A percentile compares a stretch with the other conserved stretches of the same genome.
phyloP scores from a whole-genome alignment of 2,888 invertebrate genomes.

The Cactoblastis cactorum region DNA sequence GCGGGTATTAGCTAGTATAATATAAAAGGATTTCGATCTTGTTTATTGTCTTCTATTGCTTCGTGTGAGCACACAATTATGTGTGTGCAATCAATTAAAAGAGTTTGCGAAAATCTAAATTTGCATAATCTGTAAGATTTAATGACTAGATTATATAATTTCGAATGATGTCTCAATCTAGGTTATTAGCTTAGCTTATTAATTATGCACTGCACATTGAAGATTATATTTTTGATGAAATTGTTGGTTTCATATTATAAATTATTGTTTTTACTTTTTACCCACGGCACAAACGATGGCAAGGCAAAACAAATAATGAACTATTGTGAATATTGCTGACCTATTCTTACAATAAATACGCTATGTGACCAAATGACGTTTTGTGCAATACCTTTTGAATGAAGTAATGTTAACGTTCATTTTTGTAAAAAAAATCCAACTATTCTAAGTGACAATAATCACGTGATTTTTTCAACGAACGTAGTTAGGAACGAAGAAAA shows the following conservation, averaged over 20 bases:
- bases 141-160: neutral
- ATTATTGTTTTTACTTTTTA: no score
- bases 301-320: slow-evolving; percentile 15
- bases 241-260: neutral
- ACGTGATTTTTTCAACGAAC: neutral
- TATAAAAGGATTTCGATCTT: neutral
- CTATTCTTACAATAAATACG: slow-evolving; percentile 41
- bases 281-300: neutral
- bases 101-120: neutral
- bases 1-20: no score
- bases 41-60: neutral
- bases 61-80: neutral
- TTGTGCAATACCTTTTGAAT: slow-evolving; percentile 43
- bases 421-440: no score
- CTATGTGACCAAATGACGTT: slow-evolving; percentile 44
- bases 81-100: neutral
- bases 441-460: no score
- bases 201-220: neutral
- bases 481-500: no score
- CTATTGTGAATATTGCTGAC: slow-evolving; percentile 35
- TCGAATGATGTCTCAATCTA: neutral
- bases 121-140: neutral
- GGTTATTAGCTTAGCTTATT: neutral
- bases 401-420: slow-evolving; percentile 18
- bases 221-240: neutral